Evolutionary conservation across 2,797 vertebrate species (phyloP), one percentile per base, ranked within the genome.

Genomic region (Oreochromis grahami): DNA sequence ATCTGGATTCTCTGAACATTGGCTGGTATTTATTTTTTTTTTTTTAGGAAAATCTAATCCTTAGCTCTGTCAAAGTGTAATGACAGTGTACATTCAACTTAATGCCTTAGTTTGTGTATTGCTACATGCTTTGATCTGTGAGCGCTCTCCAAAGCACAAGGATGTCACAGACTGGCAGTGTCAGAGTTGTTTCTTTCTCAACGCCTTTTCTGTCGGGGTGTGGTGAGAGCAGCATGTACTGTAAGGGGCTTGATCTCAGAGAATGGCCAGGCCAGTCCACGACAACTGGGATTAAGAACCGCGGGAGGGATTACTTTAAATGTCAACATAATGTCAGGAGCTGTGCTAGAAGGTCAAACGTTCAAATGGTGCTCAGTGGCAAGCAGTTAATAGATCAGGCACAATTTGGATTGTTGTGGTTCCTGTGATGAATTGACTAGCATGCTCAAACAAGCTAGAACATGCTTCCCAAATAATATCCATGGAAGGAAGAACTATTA

Each of bases 261-360:
- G 86, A 90, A 86, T 86, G 95, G 88, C 89, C 90, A 88, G 83
- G 89, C 79, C 81, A 80, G 89, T 92, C 93, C 85, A 86, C 65
- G 53, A 92, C 91, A 88, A 90, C 92, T 82, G 88, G 90, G 93
- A 95, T 94, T 93, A 93, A 79, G 91, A 93, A 91, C 92, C 77
- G 82, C 90, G 85, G 95, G 95, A 94, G 93, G 93, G 94, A 95
- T 96, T 95, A 94, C 90, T 93, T 87, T 91, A 95, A 96, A 96
- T 96, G 95, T 96, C 96, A 96, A 84, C 95, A 94, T 95, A 95
- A 96, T 96, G 94, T 95, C 95, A 95, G 80, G 92, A 93, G 94
- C 91, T 65, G 87, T 90, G 95, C 87, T 91, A 94, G 93, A 96
- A 96, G 96, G 95, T 96, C 95, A 94, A 94, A 95, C 80, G 92